A percentile compares a stretch with the other conserved stretches of the same genome.
Evolutionary conservation across 2,113 vertebrate species (phyloP).

Genomic region (Pelecanus crispus): DNA sequence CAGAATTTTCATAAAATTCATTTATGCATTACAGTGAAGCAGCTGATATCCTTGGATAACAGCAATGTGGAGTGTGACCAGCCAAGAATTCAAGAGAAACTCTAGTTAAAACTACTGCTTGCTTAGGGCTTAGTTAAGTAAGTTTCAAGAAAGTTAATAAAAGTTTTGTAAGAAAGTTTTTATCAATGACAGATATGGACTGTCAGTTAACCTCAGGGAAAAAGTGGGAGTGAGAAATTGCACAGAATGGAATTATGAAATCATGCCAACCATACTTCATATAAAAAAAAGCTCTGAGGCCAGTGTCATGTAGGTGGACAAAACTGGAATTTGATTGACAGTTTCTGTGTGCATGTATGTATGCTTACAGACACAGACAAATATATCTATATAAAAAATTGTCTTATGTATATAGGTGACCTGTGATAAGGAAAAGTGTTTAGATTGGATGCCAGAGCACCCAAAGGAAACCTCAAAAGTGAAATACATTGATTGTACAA

Average conservation of each 20-base stretch:
- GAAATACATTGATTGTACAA: not conserved
- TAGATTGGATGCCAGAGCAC: not conserved
- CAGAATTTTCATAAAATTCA: not conserved
- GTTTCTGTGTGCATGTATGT: not conserved
- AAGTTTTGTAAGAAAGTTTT: not conserved
- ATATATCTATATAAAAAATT: not conserved
- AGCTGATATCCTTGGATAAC: not conserved
- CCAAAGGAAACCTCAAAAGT: not conserved
- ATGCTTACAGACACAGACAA: not conserved
- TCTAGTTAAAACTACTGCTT: not conserved
- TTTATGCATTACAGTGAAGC: not conserved
- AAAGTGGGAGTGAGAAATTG: not conserved
- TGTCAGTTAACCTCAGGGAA: not conserved
- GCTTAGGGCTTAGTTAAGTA: not conserved
- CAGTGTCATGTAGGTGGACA: not conserved
- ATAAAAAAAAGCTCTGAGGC: not conserved
- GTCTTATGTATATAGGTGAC: not conserved
- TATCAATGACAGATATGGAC: not conserved
- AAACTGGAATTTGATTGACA: not conserved
- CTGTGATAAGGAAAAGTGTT: not conserved
- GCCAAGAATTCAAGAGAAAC: not conserved
- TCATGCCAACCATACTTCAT: not conserved
- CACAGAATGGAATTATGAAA: not conserved
- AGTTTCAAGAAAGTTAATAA: not conserved
- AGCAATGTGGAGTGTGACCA: not conserved